These are phyloP conservation scores for Chrysomela aeneicollis DNA, from an alignment of 2,888 invertebrate species.

Conservation along the genomic window DNA sequence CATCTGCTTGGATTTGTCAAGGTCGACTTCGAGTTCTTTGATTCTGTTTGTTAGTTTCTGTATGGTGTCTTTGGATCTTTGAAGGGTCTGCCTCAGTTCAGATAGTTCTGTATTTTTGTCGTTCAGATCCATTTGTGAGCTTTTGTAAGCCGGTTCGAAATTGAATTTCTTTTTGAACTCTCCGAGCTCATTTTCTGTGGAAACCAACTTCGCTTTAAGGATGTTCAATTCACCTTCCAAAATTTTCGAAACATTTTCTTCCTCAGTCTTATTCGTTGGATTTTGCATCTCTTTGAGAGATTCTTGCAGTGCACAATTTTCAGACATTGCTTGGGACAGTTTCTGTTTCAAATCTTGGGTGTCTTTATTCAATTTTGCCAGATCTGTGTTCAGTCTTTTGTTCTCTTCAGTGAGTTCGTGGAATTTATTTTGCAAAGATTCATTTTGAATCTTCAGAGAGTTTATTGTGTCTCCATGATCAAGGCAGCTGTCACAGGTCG, in stretches of 20 bases:
- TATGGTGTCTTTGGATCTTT: slow-evolving; percentile 19
- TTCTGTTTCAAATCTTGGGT: slow-evolving; percentile 23
- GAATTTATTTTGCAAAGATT: slow-evolving; percentile 21
- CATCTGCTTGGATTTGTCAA: slow-evolving; percentile 15
- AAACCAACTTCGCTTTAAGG: slow-evolving; percentile 1
- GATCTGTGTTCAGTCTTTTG: slow-evolving; percentile 18
- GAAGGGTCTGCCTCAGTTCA: slow-evolving; percentile 12
- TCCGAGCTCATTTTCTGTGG: slow-evolving; percentile 18
- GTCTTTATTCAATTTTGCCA: slow-evolving; percentile 10
- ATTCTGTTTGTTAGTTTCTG: slow-evolving; percentile 19
- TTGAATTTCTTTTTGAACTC: slow-evolving; percentile 29
- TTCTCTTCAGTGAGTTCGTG: slow-evolving; percentile 20
- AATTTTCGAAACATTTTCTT: neutral
- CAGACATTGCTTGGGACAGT: slow-evolving; percentile 21
- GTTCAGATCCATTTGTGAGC: slow-evolving; percentile 27
- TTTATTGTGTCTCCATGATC: slow-evolving; percentile 22
- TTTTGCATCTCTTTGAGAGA: slow-evolving; percentile 20
- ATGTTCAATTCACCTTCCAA: slow-evolving; percentile 19
- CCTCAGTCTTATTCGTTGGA: slow-evolving; percentile 18
- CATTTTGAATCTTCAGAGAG: slow-evolving; percentile 20
- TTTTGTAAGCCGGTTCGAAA: slow-evolving; percentile 34
- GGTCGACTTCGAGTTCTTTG: slow-evolving; percentile 17
- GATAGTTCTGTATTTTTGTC: slow-evolving; percentile 24
- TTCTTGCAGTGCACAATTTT: slow-evolving; percentile 20
- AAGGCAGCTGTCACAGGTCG: neutral